phyloP scores from a whole-genome alignment of 2,113 vertebrate genomes.

The Plecturocebus donacophilus region DNA sequence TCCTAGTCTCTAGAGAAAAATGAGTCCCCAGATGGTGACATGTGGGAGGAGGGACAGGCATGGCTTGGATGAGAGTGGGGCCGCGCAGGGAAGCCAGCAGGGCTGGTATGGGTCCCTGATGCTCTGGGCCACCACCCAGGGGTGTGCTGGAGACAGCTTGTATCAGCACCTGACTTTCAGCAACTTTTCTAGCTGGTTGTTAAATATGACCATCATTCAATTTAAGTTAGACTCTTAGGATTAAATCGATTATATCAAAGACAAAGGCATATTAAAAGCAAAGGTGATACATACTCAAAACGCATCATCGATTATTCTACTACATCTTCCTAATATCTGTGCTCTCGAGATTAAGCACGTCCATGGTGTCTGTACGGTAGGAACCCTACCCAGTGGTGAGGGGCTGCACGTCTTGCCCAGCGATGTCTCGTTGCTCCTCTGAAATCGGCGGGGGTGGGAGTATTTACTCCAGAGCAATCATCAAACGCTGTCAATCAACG shows the following conservation, averaged over 20 bases:
- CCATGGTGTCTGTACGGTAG: accelerated
- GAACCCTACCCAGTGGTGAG: accelerated
- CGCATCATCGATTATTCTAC: not conserved
- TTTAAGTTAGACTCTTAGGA: not conserved
- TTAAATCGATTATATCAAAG: not conserved
- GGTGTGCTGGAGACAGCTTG: not conserved
- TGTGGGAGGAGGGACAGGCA: not conserved
- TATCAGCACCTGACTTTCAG: not conserved
- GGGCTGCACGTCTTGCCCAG: accelerated
- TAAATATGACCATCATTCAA: not conserved
- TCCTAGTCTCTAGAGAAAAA: not conserved
- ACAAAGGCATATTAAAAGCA: not conserved
- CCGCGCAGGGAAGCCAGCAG: accelerated
- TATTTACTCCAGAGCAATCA: accelerated
- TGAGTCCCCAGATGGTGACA: too few relatives aligned
- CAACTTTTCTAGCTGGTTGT: not conserved
- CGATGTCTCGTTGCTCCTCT: accelerated
- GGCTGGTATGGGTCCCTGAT: not conserved
- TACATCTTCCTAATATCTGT: accelerated
- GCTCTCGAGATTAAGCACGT: not conserved
- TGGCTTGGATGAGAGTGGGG: accelerated
- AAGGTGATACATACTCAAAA: not conserved
- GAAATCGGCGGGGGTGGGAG: accelerated
- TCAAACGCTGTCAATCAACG: not conserved
- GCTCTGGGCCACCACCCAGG: not conserved